Evolutionary conservation across 64 coral and sea anemone genomes (phyloP).

Genomic region (Porites lutea): DNA sequence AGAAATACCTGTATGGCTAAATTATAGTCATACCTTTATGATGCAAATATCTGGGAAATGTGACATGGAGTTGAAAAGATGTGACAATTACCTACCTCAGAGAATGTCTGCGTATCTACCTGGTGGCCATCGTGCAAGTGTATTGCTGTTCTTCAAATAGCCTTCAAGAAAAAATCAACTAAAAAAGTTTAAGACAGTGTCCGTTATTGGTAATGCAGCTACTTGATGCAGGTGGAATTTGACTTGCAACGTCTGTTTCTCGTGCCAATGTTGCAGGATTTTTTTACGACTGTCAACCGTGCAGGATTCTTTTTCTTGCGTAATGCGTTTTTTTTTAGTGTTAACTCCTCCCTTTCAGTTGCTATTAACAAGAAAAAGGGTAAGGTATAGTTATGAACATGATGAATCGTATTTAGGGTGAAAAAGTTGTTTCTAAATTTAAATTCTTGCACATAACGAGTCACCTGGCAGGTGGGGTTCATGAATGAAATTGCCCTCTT

Average conservation of each 20-base stretch:
- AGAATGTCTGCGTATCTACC: not conserved
- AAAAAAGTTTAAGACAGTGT: conserved; percentile 1
- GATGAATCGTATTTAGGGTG: conserved; percentile 9
- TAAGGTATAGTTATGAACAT: conserved; percentile 7
- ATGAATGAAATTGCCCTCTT: too few relatives aligned
- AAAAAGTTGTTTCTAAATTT: conserved; percentile 3
- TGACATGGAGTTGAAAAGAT: conserved; percentile 12
- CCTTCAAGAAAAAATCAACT: conserved; percentile 9
- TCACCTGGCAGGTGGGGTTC: not conserved
- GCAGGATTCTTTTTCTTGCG: conserved; percentile 5
- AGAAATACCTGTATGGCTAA: too few relatives aligned
- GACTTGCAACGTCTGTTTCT: not conserved
- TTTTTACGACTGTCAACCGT: not conserved
- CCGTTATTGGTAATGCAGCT: too few relatives aligned
- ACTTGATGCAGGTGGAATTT: conserved; percentile 10
- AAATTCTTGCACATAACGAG: not conserved
- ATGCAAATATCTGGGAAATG: too few relatives aligned
- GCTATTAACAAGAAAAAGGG: not conserved
- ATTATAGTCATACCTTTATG: too few relatives aligned
- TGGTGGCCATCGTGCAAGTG: not conserved
- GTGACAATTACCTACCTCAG: not conserved
- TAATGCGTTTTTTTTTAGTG: not conserved
- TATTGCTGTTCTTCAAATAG: not conserved
- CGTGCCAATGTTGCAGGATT: not conserved
- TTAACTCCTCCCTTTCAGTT: not conserved